Evolutionary conservation across 2,797 vertebrate genomes (phyloP).

Genomic region (Saxicola maurus): DNA sequence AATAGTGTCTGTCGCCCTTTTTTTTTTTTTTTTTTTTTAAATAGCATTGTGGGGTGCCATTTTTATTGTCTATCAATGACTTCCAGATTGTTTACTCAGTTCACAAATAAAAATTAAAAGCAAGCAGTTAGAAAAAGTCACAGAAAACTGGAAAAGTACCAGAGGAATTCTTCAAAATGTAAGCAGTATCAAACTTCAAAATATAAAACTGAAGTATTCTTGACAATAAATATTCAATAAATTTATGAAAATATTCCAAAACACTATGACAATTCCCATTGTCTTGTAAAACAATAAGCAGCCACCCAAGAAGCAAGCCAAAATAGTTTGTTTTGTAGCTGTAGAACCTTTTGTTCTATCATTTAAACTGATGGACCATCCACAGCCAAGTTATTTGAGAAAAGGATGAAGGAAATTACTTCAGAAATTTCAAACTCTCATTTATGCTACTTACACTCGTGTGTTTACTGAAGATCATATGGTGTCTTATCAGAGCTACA

Average conservation of each 20-base stretch:
- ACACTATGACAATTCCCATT: slow-evolving; percentile 34
- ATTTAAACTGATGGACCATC: not conserved
- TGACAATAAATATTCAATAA: slow-evolving; percentile 44
- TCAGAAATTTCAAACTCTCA: not conserved
- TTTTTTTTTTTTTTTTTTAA: not conserved
- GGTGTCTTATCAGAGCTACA: not conserved
- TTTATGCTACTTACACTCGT: not conserved
- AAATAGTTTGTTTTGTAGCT: slow-evolving; percentile 47
- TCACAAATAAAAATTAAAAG: slow-evolving; percentile 29
- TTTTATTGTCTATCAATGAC: slow-evolving; percentile 51
- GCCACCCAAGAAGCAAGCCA: slow-evolving; percentile 48
- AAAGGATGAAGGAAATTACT: not conserved
- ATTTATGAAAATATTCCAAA: slow-evolving; percentile 46
- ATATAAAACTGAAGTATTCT: not conserved
- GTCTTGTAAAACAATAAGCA: slow-evolving; percentile 48
- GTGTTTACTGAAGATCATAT: not conserved
- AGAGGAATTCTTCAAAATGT: slow-evolving; percentile 4
- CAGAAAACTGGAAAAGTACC: not conserved
- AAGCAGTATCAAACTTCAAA: slow-evolving; percentile 25
- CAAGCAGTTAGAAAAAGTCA: not conserved
- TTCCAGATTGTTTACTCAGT: slow-evolving; percentile 51
- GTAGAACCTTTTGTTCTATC: slow-evolving; percentile 36
- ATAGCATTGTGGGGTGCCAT: slow-evolving; percentile 5
- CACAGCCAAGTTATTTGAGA: not conserved
- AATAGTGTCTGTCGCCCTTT: not conserved